These are phyloP conservation scores for Labrus mixtus DNA, from an alignment of 2,113 vertebrate genomes.

Conservation along the genomic window DNA sequence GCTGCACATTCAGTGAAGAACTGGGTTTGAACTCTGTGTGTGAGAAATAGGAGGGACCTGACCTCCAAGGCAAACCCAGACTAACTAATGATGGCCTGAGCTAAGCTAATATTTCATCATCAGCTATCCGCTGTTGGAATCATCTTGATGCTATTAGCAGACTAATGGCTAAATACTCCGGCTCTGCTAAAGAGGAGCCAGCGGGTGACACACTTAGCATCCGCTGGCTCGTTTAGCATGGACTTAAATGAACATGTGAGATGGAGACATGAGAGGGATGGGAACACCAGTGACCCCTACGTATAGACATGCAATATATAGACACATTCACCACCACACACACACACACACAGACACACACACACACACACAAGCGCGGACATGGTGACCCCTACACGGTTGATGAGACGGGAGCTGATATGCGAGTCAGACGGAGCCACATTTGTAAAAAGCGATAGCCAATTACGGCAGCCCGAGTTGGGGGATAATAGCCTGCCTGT, in stretches of 20 bases:
- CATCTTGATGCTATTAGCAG: constrained; percentile 75
- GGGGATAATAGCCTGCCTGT: constrained; percentile 88
- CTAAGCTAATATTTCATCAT: constrained; percentile 82
- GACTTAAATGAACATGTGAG: constrained; percentile 66
- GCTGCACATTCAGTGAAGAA: constrained; percentile 47
- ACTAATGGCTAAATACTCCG: constrained; percentile 79
- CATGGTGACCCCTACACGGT: constrained; percentile 79
- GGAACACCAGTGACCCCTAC: constrained; percentile 70
- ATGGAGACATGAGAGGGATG: constrained; percentile 73
- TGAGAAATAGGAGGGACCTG: constrained; percentile 57
- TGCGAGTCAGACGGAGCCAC: constrained; percentile 83
- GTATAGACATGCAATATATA: constrained; percentile 40
- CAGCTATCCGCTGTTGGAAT: constrained; percentile 63
- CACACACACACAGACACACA: constrained; percentile 29
- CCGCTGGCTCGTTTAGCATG: constrained; percentile 69
- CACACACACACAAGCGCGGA: constrained; percentile 56
- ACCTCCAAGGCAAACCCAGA: constrained; percentile 71
- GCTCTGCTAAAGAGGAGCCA: constrained; percentile 61
- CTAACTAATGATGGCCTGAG: constrained; percentile 66
- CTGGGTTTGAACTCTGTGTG: constrained; percentile 43
- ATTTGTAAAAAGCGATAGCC: constrained; percentile 88
- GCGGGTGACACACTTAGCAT: constrained; percentile 69
- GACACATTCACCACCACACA: constrained; percentile 6
- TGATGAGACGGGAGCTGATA: constrained; percentile 82
- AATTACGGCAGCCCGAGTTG: constrained; percentile 87